Conservation (phyloP, 2,888 invertebrate genomes). For the Dicyrtomina minuta region DNA sequence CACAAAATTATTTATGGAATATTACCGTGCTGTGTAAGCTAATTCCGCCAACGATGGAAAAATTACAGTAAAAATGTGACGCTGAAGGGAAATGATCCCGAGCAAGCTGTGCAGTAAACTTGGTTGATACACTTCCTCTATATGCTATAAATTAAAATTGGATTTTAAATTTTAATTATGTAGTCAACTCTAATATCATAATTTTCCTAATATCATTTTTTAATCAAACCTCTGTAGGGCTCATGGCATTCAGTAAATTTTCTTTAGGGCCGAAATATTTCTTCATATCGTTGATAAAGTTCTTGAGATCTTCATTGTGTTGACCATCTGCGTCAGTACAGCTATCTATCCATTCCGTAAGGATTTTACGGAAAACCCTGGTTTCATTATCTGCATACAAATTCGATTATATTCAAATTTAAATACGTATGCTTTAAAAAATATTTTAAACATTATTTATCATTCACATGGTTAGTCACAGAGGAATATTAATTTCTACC, state of each 20-base stretch:
- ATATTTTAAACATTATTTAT: too few relatives aligned
- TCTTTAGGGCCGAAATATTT: constrained; percentile 10
- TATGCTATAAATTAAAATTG: constrained; percentile 16
- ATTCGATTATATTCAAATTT: too few relatives aligned
- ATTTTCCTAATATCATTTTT: too few relatives aligned
- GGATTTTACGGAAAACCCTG: constrained; percentile 17
- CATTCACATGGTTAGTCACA: too few relatives aligned
- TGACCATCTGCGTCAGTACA: not conserved
- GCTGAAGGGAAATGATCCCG: constrained; percentile 21
- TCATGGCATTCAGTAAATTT: constrained; percentile 22
- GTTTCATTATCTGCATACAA: constrained; percentile 19
- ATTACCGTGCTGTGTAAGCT: constrained; percentile 18
- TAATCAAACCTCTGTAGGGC: constrained; percentile 32
- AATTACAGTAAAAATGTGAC: constrained; percentile 7
- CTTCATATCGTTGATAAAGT: constrained; percentile 27
- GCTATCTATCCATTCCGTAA: constrained; percentile 19
- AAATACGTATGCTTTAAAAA: constrained; percentile 1
- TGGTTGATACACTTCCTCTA: constrained; percentile 13
- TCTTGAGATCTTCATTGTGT: not conserved
- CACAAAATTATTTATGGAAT: not conserved
- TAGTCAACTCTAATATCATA: too few relatives aligned
- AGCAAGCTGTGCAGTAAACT: constrained; percentile 23
- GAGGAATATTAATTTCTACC: too few relatives aligned
- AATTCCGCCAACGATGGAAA: constrained; percentile 19
- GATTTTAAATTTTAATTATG: too few relatives aligned